Evolutionary conservation across 2,113 vertebrate species (phyloP), one percentile per base, ranked within the genome.

Genomic region (Oncorhynchus keta): DNA sequence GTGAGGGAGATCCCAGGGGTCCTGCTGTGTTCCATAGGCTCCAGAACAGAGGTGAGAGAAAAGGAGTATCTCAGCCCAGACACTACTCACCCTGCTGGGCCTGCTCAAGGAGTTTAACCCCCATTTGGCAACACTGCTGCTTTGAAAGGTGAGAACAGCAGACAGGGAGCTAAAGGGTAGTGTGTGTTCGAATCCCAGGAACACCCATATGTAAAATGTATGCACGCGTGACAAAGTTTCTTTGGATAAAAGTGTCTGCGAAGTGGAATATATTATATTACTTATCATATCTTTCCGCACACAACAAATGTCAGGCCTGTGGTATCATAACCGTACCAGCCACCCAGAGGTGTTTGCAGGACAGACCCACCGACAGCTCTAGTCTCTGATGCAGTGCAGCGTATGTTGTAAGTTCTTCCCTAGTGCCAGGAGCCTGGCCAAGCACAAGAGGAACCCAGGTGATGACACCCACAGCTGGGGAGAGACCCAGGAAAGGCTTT

Each of bases 261-360:
- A 39, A 39, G 8, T 39, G 8, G 8, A 8, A 39, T 39, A 39
- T 39, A 39, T 9, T 39, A 39, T 39, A 39, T 9, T 39, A 39
- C 35, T 39, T 39, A 39, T 28, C 3, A 8, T 24, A 12, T 70
- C 12, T 84, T 9, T 84, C 24, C 83, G 78, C 72, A 87, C 84
- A 13, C 87, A 98, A 96, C 96, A 97, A 91, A 84, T 97, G 64
- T 98, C 96, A 3, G 96, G 96, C 3, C 84, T 98, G 69, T 98
- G 97, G 97, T 98, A 98, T 84, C 96, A 97, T 67, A 98, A 96
- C 84, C 91, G 94, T 78, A 97, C 95, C 57, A 95, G 94, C 76
- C 96, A 97, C 74, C 95, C 95, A 0, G 95, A 96, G 4, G 86
- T 95, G 64, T 95, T 95, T 80, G 93, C 93, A 14, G 93, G 86